These are phyloP conservation scores for Asteroscopus sphinx DNA, from an alignment of 2,888 invertebrate species.

Conservation along the genomic window DNA sequence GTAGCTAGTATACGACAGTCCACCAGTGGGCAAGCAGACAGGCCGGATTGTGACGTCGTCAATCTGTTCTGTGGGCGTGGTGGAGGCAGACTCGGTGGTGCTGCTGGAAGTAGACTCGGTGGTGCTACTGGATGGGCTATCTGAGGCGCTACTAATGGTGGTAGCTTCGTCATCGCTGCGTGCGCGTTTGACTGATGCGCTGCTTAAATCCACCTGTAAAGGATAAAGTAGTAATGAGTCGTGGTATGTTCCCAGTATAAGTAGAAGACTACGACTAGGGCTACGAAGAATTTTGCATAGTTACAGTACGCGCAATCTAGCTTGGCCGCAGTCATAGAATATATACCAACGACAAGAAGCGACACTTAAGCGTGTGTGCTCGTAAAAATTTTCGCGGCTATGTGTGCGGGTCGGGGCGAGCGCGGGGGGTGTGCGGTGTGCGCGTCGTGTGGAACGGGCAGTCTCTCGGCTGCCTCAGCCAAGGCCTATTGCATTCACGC, in stretches of 20 bases:
- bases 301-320: no score
- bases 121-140: neutral
- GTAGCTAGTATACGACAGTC: constrained; percentile 87
- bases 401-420: no score
- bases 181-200: constrained; percentile 75
- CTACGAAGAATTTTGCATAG: no score
- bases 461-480: no score
- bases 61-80: constrained; percentile 52
- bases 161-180: constrained; percentile 49
- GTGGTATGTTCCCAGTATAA: neutral
- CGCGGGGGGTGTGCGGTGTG: no score
- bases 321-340: no score
- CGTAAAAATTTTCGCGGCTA: no score
- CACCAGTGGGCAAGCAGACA: constrained; percentile 93
- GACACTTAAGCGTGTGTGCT: no score
- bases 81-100: constrained; percentile 19
- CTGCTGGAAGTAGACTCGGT: neutral
- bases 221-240: neutral
- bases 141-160: neutral
- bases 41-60: constrained; percentile 90
- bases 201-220: constrained; percentile 78
- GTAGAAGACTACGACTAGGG: no score
- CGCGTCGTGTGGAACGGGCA: no score
- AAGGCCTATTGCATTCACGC: no score
- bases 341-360: no score